phyloP scores from a whole-genome alignment of 2,888 invertebrate genomes.

The Hypena proboscidalis region DNA sequence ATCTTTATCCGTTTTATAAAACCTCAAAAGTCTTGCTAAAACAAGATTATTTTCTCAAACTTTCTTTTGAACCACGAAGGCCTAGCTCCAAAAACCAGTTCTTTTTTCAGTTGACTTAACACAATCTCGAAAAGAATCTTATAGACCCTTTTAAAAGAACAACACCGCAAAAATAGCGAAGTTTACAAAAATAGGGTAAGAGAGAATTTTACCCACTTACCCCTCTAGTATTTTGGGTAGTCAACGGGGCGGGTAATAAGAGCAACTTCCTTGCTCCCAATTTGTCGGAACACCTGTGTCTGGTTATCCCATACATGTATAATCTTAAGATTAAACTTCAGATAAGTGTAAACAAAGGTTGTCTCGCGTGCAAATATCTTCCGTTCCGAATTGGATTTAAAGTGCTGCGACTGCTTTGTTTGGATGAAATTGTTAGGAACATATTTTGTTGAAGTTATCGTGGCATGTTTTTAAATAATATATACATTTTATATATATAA shows the following conservation, averaged over 20 bases:
- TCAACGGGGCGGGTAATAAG: conserved; percentile 39
- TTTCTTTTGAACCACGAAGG: neutral
- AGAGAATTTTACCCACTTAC: conserved; percentile 18
- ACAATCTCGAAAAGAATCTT: conserved; percentile 6
- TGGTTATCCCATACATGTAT: conserved; percentile 42
- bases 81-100: neutral
- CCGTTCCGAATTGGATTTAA: conserved; percentile 12
- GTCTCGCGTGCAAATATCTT: conserved; percentile 17
- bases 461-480: neutral
- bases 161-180: conserved; percentile 13
- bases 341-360: conserved; percentile 43
- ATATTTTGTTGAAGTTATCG: neutral
- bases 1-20: too few species aligned
- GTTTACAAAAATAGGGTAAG: conserved; percentile 12
- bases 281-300: conserved; percentile 57
- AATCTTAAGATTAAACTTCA: conserved; percentile 49
- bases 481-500: neutral
- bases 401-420: conserved; percentile 1
- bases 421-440: conserved; percentile 1
- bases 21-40: neutral
- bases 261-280: conserved; percentile 43
- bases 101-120: conserved; percentile 5
- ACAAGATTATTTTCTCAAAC: neutral
- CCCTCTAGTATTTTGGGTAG: conserved; percentile 39
- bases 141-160: neutral